Base-by-base conservation (phyloP, 2,888 invertebrate genomes). In the Entomobrya proxima region DNA sequence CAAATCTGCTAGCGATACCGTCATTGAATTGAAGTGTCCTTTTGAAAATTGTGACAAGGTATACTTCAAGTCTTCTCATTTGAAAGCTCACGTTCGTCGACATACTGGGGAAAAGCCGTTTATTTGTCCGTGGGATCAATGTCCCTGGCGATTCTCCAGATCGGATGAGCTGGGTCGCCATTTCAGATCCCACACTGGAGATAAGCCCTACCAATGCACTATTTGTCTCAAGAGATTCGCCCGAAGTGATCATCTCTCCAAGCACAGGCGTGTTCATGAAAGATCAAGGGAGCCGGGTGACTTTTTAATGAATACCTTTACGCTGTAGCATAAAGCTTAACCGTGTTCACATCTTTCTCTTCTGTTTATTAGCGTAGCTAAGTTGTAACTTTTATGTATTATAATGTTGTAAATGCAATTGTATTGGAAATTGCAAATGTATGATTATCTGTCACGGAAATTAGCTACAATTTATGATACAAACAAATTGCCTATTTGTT, bases 131-230 rank as follows among this genome's bases (percentile, higher is more conserved):
- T 93, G 93, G 93, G 93, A 94, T 3, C 96, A 95, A 58, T 98
- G 98, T 92, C 94, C 94, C 40, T 98, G 98, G 98, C 94, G 96
- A 90, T 98, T 98, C 93, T 98, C 98, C 21, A 94, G 98, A 83
- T 98, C 98, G 0, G 98, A 98, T 92, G 98, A 98, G 92, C 92
- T 98, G 88, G 97, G 98, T 1, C 94, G 98, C 24, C 98, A 98
- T 92, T 95, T 96, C 78, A 94, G 98, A 88, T 98, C 97, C n/a
- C 98, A 98, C 92, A 97, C 97, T 0, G 98, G 98, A 0, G 94
- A 97, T 87, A 98, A 98, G 92, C 98, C 98, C 0, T 98, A 98
- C 92, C 94, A 95, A 85, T 98, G 98, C 92, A 94, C 94, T 84
- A 94, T 96, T 90, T 98, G 98, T 92, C 94, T 95, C 72, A 98